phyloP scores from a whole-genome alignment of 2,888 invertebrate genomes.

The Pelosia muscerda region DNA sequence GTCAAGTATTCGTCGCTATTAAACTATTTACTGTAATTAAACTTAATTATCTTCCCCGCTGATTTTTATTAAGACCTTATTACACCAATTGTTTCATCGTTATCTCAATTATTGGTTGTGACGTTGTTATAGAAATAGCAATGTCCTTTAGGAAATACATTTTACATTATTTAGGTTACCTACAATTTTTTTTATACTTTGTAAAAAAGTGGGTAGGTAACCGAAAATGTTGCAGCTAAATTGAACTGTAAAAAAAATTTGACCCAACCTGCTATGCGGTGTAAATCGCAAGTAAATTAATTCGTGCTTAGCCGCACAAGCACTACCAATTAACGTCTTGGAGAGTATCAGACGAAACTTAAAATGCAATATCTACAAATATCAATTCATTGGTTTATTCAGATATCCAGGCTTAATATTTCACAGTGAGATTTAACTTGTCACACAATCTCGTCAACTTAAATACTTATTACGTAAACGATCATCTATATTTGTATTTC shows the following conservation, averaged over 20 bases:
- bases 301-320: too few species aligned
- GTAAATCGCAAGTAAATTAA: too few species aligned
- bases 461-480: conserved; percentile 23
- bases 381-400: background rate
- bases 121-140: conserved; percentile 8
- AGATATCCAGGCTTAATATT: conserved; percentile 4
- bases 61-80: conserved; percentile 58
- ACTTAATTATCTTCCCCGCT: conserved; percentile 63
- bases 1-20: conserved; percentile 30
- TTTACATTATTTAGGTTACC: too few species aligned
- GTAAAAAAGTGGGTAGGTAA: background rate
- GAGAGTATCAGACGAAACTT: background rate
- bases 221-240: too few species aligned
- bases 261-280: too few species aligned
- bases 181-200: too few species aligned
- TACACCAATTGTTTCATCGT: conserved; percentile 56
- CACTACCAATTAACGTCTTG: too few species aligned
- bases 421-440: conserved; percentile 7
- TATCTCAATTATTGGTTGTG: conserved; percentile 49
- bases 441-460: conserved; percentile 3
- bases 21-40: conserved; percentile 52
- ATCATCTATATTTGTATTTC: conserved; percentile 34
- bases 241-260: too few species aligned
- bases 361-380: background rate
- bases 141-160: background rate